A percentile compares a stretch with the other conserved stretches of the same genome.
Conservation (phyloP, 2,113 vertebrate genomes). For the Psittacula cyanocephala region DNA sequence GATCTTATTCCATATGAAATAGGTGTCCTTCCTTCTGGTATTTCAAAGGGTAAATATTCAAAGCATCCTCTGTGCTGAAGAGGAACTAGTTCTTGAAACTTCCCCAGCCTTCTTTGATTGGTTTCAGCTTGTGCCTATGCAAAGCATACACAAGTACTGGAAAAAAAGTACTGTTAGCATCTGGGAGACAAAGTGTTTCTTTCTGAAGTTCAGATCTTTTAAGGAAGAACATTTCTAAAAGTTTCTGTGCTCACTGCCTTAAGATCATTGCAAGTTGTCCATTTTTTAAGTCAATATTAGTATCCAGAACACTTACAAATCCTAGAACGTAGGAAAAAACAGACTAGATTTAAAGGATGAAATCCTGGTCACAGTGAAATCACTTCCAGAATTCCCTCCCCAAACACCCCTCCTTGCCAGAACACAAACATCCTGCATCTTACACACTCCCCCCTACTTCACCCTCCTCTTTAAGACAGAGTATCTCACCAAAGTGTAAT, state of each 20-base stretch:
- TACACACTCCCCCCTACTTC: background rate
- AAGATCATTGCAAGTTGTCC: background rate
- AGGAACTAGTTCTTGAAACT: background rate
- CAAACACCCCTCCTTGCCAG: background rate
- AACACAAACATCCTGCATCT: background rate
- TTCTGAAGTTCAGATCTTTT: background rate
- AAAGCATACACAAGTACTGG: background rate
- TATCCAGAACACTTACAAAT: background rate
- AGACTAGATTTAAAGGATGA: background rate
- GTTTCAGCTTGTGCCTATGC: background rate
- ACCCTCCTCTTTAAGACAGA: background rate
- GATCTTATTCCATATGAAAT: too few species aligned
- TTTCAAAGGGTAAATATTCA: background rate
- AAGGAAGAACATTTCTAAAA: background rate
- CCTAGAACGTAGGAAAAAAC: background rate
- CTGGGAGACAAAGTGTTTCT: background rate
- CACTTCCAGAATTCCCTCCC: background rate
- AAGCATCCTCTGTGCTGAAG: background rate
- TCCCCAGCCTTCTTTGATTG: background rate
- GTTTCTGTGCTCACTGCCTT: background rate
- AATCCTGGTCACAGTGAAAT: background rate
- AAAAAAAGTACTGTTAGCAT: background rate
- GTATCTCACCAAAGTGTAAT: background rate
- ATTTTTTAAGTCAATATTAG: background rate
- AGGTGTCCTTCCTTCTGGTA: background rate